Evolutionary conservation across 23 tunicate genomes (phyloP).

Genomic region (Pegea sp.): DNA sequence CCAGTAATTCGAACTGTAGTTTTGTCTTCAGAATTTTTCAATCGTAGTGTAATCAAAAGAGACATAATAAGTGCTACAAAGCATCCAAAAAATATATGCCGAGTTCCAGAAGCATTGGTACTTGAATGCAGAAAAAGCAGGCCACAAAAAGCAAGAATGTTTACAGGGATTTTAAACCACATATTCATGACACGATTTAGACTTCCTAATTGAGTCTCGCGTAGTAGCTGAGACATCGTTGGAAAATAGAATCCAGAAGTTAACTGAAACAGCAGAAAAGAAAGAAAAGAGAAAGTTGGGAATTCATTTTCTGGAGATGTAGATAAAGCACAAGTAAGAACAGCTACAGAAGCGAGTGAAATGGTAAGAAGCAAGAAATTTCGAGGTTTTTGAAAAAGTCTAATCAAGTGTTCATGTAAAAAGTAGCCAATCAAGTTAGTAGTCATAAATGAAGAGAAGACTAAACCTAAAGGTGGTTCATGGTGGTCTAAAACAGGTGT

Average conservation of each 20-base stretch:
- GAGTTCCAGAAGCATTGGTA: constrained; percentile 47
- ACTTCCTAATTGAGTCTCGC: constrained; percentile 18
- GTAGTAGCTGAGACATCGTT: constrained; percentile 35
- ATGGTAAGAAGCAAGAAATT: constrained; percentile 1
- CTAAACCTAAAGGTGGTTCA: constrained; percentile 87
- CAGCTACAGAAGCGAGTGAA: constrained; percentile 25
- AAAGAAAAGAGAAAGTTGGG: constrained; percentile 57
- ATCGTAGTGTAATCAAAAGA: constrained; percentile 11
- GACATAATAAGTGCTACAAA: constrained; percentile 25
- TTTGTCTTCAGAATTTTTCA: no score
- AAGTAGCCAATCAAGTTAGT: constrained; percentile 33
- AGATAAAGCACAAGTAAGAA: constrained; percentile 48
- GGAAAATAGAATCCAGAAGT: constrained; percentile 77
- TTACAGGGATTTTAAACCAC: constrained; percentile 82
- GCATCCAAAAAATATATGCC: constrained; percentile 57
- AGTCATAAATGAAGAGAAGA: constrained; percentile 86
- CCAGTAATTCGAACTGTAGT: no score
- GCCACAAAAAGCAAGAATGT: constrained; percentile 62
- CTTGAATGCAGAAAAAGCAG: constrained; percentile 43
- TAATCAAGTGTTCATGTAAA: neutral
- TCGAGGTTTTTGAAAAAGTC: neutral
- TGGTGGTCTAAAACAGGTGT: constrained; percentile 97
- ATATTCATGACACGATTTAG: constrained; percentile 24
- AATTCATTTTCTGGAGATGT: constrained; percentile 69
- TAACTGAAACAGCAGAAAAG: constrained; percentile 50